phyloP scores from a whole-genome alignment of 2,888 invertebrate genomes.

The Aspidiotus rigidus region DNA sequence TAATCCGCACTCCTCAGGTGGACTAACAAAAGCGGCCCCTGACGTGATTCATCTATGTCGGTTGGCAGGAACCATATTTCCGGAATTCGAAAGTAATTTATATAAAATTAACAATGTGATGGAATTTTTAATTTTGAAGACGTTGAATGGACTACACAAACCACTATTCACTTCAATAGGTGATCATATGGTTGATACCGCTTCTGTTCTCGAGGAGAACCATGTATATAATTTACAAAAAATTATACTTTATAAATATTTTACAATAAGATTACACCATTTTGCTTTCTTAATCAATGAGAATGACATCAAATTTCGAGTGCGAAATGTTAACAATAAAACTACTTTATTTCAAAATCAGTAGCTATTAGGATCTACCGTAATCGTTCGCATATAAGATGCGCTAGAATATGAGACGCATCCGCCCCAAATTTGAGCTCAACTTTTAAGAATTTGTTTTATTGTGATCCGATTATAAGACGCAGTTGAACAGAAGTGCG shows the following conservation, averaged over 20 bases:
- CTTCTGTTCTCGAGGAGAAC: not conserved
- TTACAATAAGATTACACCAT: conserved; percentile 2
- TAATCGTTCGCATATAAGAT: too few species aligned
- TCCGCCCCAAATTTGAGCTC: too few species aligned
- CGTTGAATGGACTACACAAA: conserved; percentile 4
- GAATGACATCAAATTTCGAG: not conserved
- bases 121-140: conserved; percentile 7
- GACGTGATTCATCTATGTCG: not conserved
- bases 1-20: not conserved
- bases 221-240: conserved; percentile 7
- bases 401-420: too few species aligned
- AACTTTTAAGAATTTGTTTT: too few species aligned
- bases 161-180: conserved; percentile 1
- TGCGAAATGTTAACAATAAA: not conserved
- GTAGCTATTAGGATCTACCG: too few species aligned
- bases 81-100: not conserved
- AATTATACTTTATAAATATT: conserved; percentile 18
- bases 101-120: not conserved
- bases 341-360: conserved; percentile 4
- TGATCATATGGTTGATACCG: conserved; percentile 6
- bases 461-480: too few species aligned
- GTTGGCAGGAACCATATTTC: not conserved
- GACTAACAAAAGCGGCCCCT: not conserved
- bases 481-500: too few species aligned
- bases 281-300: conserved; percentile 1